phyloP scores from a whole-genome alignment of 2,113 vertebrate genomes.

The Geococcyx californianus region DNA sequence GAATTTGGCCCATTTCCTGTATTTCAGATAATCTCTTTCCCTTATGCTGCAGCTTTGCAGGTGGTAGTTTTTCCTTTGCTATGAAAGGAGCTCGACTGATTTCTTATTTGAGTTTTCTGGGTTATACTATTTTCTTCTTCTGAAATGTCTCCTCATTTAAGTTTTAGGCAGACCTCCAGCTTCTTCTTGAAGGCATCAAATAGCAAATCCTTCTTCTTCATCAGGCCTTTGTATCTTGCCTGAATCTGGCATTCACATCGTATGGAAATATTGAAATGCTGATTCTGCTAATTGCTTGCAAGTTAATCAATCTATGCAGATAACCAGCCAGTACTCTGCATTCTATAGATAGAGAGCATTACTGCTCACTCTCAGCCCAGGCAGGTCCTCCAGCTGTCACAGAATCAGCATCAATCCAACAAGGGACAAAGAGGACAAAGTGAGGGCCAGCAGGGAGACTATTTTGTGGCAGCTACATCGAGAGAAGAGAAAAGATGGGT shows the following conservation, averaged over 20 bases:
- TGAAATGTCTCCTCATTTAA: background rate
- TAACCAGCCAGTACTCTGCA: background rate
- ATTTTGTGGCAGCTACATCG: background rate
- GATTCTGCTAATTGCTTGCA: background rate
- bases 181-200: constrained; percentile 15
- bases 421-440: background rate
- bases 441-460: background rate
- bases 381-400: background rate
- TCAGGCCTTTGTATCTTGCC: constrained; percentile 1
- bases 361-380: background rate
- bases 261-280: background rate
- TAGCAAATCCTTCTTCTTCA: background rate
- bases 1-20: background rate
- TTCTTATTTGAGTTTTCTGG: background rate
- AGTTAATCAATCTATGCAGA: background rate
- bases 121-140: background rate
- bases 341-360: background rate
- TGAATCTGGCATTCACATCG: background rate
- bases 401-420: background rate
- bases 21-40: background rate
- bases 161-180: background rate
- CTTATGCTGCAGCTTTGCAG: background rate
- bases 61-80: background rate
- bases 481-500: background rate
- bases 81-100: background rate